Evolutionary conservation across 2,113 vertebrate genomes (phyloP).

Genomic region (Peucedramus taeniatus): DNA sequence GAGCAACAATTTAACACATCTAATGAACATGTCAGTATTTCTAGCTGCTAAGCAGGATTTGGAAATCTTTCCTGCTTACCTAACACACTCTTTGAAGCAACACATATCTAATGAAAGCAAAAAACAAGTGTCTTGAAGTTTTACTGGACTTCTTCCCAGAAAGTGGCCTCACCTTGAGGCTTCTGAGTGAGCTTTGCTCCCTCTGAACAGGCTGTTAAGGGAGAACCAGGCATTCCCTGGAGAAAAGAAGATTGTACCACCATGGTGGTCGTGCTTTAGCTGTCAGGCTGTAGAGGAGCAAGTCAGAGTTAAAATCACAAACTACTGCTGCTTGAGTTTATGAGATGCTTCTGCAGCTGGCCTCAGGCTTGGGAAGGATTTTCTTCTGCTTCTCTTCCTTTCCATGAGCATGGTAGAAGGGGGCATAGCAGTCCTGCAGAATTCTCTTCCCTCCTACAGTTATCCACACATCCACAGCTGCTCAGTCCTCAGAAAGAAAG

Average conservation of each 20-base stretch:
- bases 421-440: accelerated
- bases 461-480: not conserved
- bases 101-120: not conserved
- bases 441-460: not conserved
- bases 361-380: not conserved
- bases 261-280: not conserved
- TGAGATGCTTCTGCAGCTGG: not conserved
- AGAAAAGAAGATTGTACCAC: not conserved
- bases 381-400: not conserved
- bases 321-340: not conserved
- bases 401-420: accelerated
- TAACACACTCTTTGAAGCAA: not conserved
- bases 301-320: not conserved
- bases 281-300: not conserved
- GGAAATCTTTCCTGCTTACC: not conserved
- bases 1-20: not conserved
- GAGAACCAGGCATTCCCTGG: not conserved
- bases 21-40: not conserved
- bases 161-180: not conserved
- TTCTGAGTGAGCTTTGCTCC: not conserved
- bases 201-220: not conserved
- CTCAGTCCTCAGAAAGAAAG: not conserved
- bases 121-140: not conserved
- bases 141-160: not conserved
- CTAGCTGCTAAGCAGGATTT: not conserved